Evolutionary conservation across 2,113 vertebrate species (phyloP).

Genomic region (Capricornis sumatraensis): DNA sequence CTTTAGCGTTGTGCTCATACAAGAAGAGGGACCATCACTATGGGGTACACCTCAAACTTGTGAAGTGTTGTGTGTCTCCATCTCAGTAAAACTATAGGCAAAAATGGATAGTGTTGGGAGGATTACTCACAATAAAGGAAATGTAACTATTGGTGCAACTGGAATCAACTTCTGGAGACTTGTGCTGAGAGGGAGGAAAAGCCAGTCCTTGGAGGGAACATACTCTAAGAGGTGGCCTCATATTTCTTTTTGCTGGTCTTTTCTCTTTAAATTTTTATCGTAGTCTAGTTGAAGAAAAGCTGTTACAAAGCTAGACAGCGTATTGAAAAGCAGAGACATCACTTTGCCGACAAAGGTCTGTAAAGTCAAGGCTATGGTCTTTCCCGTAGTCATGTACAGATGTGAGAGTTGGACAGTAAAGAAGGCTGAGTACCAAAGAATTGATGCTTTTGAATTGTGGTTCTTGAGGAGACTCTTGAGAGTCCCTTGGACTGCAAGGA

Average conservation of each 20-base stretch:
- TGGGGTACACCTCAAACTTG: accelerated
- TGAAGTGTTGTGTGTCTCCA: not conserved
- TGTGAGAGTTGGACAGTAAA: not conserved
- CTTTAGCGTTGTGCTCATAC: too few species aligned
- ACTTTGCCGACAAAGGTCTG: not conserved
- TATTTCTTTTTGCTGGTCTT: not conserved
- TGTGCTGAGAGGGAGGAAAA: not conserved
- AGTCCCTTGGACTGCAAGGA: not conserved
- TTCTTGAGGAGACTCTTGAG: not conserved
- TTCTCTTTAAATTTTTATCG: not conserved
- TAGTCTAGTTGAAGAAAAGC: not conserved
- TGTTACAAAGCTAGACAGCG: not conserved
- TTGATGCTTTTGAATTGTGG: not conserved
- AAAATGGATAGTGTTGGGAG: not conserved
- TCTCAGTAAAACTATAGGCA: not conserved
- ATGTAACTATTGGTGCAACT: accelerated
- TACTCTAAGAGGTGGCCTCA: not conserved
- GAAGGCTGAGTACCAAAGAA: not conserved
- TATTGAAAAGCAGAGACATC: not conserved
- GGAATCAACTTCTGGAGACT: not conserved
- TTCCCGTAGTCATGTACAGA: accelerated
- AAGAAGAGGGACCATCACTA: not conserved
- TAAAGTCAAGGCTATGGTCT: not conserved
- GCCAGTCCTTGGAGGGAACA: not conserved
- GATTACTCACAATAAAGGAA: not conserved